Evolutionary conservation across 2,888 invertebrate genomes (phyloP), one percentile per base, ranked within the genome.

Genomic region (Ornithoptera alexandrae): DNA sequence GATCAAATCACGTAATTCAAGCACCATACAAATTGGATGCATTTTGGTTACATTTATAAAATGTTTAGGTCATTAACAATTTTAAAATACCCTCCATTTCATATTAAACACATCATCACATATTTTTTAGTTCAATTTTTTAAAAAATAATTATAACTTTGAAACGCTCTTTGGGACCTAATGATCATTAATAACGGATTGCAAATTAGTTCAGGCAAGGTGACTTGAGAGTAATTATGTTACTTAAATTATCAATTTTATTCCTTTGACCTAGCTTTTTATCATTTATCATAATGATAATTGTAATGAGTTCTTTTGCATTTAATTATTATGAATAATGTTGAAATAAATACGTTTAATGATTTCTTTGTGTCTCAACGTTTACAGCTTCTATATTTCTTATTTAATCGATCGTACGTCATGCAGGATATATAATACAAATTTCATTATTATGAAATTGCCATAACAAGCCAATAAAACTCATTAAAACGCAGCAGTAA

Each of bases 271-370:
- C 61, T 67, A 36, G 24, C 42, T 18, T n/a, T 22, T 57, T 57
- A 57, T 56, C 57, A 61, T 57, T 22, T 57, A 57, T 56, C 61
- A 50, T n/a, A 6, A 58, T 30, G 57, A 46, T 42, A 62, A 67
- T 67, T 20, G 15, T n/a, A 67, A 62, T 39, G 22, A 42, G 67
- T 56, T 22, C 22, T 56, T 59, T 53, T 62, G 42, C 57, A 67
- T 62, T 57, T 17, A 57, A 24, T 57, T 20, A 20, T 42, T 1
- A 8, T 56, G 62, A 22, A 42, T 2, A 50, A 6, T 22, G 20
- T 20, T 59, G 6, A 42, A 22, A 58, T 65, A 17, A 50, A 66
- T 66, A 24, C 18, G 7, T 53, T 62, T 63, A 46, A 62, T 62
- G 8, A 30, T 60, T 58, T 30, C 24, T 58, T 58, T 58, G 22